Base-by-base conservation (phyloP, 2,888 invertebrate species). In the Gandaritis pyraliata region DNA sequence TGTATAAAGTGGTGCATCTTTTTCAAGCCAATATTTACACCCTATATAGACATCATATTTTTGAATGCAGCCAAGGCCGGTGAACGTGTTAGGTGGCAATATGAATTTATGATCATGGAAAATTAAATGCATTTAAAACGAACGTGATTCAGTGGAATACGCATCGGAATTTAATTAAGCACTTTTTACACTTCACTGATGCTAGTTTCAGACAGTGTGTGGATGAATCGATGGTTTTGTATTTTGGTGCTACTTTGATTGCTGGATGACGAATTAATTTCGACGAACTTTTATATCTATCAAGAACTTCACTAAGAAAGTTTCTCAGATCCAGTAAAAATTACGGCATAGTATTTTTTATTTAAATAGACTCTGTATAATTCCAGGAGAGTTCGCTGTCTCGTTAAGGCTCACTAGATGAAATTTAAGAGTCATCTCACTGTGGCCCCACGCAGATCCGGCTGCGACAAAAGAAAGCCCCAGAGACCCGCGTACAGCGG, bases 101-200 rank as follows among this genome's bases (percentile, higher is more conserved):
- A 85, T 87, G 84, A 87, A 90, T 90, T 88, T 88, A 89, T 86
- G 88, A 87, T 88, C 81, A 85, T 80, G 71, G 76, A 77, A 78
- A 86, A 87, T 86, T 85, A 87, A 86, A 88, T 83, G 82, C 82
- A 80, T 83, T 86, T 82, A 85, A 73, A 83, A 78, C 72, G 77
- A 76, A 83, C 82, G 82, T 83, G 82, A 82, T 70, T 66, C 57
- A 71, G 73, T 71, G 76, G 70, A 78, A 81, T 76, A 82, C 80
- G 82, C 81, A 81, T 78, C 74, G 78, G 80, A 83, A 87, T 83
- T 83, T 83, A 85, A 88, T 86, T 83, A 84, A 81, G 81, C 78
- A 71, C 72, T 84, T 82, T 85, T 83, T 73, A 77, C 80, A 81
- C 77, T 85, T 75, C 74, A 75, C 71, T 77, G 77, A 55, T 33